phyloP scores from a whole-genome alignment of 2,888 invertebrate genomes.

The Cryptocheilus praepositus region DNA sequence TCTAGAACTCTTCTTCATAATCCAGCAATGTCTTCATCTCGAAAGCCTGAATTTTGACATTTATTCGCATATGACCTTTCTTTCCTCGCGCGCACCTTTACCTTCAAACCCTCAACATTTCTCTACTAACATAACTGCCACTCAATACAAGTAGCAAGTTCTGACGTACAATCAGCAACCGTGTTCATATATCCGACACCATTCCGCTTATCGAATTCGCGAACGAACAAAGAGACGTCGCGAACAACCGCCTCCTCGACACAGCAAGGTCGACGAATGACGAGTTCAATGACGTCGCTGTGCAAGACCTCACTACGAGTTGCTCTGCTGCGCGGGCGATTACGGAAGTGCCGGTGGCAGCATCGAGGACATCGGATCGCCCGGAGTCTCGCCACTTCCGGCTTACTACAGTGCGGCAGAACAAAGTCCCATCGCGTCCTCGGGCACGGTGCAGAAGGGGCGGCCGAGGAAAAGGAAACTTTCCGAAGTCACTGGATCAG shows the following conservation, averaged over 20 bases:
- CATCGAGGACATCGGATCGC: slow-evolving; percentile 78
- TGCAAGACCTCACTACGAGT: slow-evolving; percentile 82
- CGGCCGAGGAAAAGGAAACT: slow-evolving; percentile 87
- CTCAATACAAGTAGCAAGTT: too few species aligned
- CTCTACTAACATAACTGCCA: too few species aligned
- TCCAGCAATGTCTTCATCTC: too few species aligned
- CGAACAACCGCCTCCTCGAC: slow-evolving; percentile 34
- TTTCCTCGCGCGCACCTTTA: too few species aligned
- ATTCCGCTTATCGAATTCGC: slow-evolving; percentile 39
- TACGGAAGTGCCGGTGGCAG: slow-evolving; percentile 80
- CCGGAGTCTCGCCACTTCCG: slow-evolving; percentile 80
- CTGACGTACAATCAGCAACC: too few species aligned
- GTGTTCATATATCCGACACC: too few species aligned
- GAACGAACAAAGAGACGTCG: slow-evolving; percentile 24
- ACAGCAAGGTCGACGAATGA: slow-evolving; percentile 59
- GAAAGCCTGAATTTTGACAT: too few species aligned
- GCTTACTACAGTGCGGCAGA: slow-evolving; percentile 79
- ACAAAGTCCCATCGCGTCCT: slow-evolving; percentile 67
- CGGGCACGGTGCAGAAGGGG: slow-evolving; percentile 82
- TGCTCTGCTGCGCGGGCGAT: slow-evolving; percentile 76
- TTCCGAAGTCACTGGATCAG: slow-evolving; percentile 77
- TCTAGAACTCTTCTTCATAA: too few species aligned
- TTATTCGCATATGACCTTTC: too few species aligned
- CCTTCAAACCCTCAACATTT: too few species aligned
- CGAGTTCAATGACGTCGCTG: slow-evolving; percentile 52